phyloP scores from a whole-genome alignment of 64 coral and sea anemone genomes.

The Stichodactyla mertensii region DNA sequence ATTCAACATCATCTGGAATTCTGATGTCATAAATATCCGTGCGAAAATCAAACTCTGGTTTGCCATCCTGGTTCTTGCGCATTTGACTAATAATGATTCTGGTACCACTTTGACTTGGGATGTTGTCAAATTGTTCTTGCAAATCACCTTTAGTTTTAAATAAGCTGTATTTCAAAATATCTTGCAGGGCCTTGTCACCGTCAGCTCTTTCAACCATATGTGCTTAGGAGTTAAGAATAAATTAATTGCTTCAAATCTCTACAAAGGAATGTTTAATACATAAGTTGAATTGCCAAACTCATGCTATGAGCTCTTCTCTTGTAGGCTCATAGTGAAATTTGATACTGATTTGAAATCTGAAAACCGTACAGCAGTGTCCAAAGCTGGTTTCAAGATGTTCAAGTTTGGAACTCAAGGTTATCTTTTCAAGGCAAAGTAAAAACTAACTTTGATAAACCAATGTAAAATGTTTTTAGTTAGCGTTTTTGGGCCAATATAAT shows the following conservation, averaged over 20 bases:
- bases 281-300: too few relatives aligned
- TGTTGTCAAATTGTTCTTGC: slow-evolving; percentile 58
- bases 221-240: slow-evolving; percentile 18
- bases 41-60: slow-evolving; percentile 86
- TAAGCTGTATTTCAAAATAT: slow-evolving; percentile 68
- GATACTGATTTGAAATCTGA: too few relatives aligned
- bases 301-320: too few relatives aligned
- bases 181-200: slow-evolving; percentile 74
- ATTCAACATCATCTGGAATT: slow-evolving; percentile 82
- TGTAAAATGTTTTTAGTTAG: too few relatives aligned
- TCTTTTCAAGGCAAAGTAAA: too few relatives aligned
- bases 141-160: slow-evolving; percentile 74
- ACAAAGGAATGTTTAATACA: too few relatives aligned
- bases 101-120: slow-evolving; percentile 63
- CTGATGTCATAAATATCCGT: slow-evolving; percentile 55
- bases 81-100: slow-evolving; percentile 83
- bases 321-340: too few relatives aligned
- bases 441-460: too few relatives aligned
- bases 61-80: slow-evolving; percentile 67
- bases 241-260: background rate
- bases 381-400: too few relatives aligned
- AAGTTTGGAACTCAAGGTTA: too few relatives aligned
- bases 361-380: too few relatives aligned
- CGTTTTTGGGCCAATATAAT: too few relatives aligned
- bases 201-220: slow-evolving; percentile 61